A percentile compares a stretch with the other conserved stretches of the same genome.
phyloP scores from a whole-genome alignment of 2,797 vertebrate species.

The Molossus molossus region DNA sequence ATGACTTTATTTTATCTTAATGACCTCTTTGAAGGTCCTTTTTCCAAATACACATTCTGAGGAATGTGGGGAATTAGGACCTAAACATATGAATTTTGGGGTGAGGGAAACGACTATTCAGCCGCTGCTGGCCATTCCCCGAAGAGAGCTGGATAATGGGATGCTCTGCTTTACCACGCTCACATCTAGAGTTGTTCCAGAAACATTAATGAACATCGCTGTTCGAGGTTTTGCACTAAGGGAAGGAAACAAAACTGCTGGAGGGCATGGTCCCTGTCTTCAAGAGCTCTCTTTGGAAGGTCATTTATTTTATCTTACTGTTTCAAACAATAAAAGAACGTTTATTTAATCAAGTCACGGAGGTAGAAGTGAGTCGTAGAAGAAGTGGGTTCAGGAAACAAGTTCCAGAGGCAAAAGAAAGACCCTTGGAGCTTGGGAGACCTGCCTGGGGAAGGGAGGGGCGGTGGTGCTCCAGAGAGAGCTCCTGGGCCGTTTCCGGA shows the following conservation, averaged over 20 bases:
- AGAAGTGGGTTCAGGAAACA: background rate
- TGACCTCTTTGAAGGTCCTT: background rate
- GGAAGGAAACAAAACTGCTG: background rate
- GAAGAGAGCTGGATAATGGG: background rate
- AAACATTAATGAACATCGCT: slow-evolving; percentile 8
- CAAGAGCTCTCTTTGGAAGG: background rate
- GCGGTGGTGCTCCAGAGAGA: background rate
- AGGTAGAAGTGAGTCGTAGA: background rate
- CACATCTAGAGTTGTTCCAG: background rate
- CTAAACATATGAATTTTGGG: background rate
- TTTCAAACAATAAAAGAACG: background rate
- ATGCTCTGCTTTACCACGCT: background rate
- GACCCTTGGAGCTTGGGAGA: background rate
- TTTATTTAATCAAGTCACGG: background rate
- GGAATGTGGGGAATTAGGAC: background rate
- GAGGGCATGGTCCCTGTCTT: background rate
- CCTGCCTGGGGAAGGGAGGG: background rate
- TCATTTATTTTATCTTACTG: background rate
- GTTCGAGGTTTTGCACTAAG: background rate
- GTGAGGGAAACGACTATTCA: background rate
- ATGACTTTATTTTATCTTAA: background rate
- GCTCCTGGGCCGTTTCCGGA: background rate
- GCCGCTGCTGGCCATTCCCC: background rate
- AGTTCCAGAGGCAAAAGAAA: background rate
- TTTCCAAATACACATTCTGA: slow-evolving; percentile 23